These are phyloP conservation scores for Ctenicera cuprea DNA, from an alignment of 2,888 invertebrate species.

Conservation along the genomic window DNA sequence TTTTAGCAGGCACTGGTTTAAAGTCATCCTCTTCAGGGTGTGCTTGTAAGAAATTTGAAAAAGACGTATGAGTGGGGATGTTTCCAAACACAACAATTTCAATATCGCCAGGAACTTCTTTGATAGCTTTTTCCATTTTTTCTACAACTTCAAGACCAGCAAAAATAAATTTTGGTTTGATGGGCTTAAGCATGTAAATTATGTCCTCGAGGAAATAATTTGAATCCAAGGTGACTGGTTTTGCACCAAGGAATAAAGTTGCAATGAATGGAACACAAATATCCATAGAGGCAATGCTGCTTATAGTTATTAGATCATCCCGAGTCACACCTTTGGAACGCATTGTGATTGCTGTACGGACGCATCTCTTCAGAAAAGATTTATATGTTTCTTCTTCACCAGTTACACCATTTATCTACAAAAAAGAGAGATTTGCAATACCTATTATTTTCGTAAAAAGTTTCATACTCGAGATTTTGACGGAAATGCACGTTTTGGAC, in stretches of 20 bases:
- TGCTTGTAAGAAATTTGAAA: conserved; percentile 26
- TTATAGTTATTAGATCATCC: conserved; percentile 72
- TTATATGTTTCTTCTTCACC: conserved; percentile 66
- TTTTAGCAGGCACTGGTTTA: conserved; percentile 43
- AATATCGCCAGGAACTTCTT: neutral
- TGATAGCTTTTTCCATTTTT: conserved; percentile 22
- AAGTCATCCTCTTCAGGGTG: conserved; percentile 51
- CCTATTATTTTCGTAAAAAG: too few relatives aligned
- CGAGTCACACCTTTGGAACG: conserved; percentile 66
- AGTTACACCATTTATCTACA: conserved; percentile 39
- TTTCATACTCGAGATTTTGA: too few relatives aligned
- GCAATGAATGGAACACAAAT: conserved; percentile 72
- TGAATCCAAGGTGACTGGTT: conserved; percentile 63
- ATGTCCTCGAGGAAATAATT: conserved; percentile 57
- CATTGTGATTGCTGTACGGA: conserved; percentile 26
- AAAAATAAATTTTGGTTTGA: conserved; percentile 44
- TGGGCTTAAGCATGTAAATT: conserved; percentile 57
- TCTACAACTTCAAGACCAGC: conserved; percentile 9
- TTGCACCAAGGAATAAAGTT: conserved; percentile 71
- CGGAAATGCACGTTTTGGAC: too few relatives aligned
- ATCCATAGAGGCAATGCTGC: conserved; percentile 72
- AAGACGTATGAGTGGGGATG: conserved; percentile 44
- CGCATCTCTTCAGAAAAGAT: conserved; percentile 58
- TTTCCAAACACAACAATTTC: conserved; percentile 45
- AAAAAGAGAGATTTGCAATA: neutral